Base-by-base conservation (phyloP, 1,140 invertebrate genomes). In the Zaprionus ornatus region DNA sequence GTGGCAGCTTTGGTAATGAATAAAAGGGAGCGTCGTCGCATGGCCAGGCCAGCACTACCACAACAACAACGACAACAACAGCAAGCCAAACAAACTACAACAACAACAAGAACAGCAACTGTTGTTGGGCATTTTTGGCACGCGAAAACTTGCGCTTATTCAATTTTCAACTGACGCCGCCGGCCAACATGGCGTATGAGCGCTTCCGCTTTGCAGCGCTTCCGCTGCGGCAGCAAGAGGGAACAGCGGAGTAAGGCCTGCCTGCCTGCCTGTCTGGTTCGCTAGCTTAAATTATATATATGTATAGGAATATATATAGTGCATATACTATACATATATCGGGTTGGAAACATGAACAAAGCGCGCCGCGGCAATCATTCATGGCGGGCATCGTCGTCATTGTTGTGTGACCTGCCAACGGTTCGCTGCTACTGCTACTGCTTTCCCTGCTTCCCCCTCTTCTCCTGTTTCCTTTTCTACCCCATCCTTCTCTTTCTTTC, bases 101-200 rank as follows among this genome's bases (percentile, higher is more conserved):
- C 64, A 70, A 70, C 59, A 70, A 71, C 37, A 61, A 68, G 61
- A 71, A 65, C 65, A 86, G 75, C 54, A 48, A 48, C n/a, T 9
- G 10, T 17, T 7, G 10, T 6, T 0, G 2, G 7, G 42, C 45
- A 83, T 90, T 90, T 90, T 88, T 85, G 86, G 85, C 85, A 88
- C 85, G 81, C 85, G 79, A 90, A 84, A 75, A 90, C 80, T 88
- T 84, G 67, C 78, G 84, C 85, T 88, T 88, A 88, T 88, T 88
- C 84, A 88, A 88, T 88, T 88, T 88, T 84, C 81, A 88, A 77
- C 62, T 54, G 63, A 68, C 52, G 63, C 77, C 57, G 75, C 72
- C 71, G 80, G 75, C 85, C 87, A 82, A 79, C 85, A 76, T 76
- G 80, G 85, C 84, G 85, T 88, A 88, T 88, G 84, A 90, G 84